These are phyloP conservation scores for Cebuella pygmaea DNA, from an alignment of 2,797 vertebrate genomes.

Conservation along the genomic window DNA sequence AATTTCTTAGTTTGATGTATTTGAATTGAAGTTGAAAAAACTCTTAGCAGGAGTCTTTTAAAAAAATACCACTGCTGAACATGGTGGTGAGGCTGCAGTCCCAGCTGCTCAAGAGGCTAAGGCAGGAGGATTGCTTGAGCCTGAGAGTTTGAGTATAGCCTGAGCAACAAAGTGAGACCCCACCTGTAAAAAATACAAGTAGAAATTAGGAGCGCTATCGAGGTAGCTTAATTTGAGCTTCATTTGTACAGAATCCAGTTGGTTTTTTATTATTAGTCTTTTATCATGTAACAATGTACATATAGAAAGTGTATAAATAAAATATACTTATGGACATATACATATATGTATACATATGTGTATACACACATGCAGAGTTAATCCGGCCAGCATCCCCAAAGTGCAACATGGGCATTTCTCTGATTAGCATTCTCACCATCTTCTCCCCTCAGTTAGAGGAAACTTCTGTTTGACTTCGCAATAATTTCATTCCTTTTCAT, in stretches of 20 bases:
- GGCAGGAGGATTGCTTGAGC: not conserved
- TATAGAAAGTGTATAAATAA: not conserved
- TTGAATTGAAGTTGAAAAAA: slow-evolving; percentile 34
- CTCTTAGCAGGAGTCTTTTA: not conserved
- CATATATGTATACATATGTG: too few relatives aligned
- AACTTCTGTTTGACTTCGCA: not conserved
- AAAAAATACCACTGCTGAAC: not conserved
- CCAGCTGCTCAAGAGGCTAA: not conserved
- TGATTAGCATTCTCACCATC: not conserved
- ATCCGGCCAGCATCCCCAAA: not conserved
- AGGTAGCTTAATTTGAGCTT: not conserved
- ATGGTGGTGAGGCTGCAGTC: not conserved
- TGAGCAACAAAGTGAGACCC: not conserved
- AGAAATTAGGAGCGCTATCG: not conserved
- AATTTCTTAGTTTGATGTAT: not conserved
- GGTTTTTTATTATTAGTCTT: not conserved
- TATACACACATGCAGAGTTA: not conserved
- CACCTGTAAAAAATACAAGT: not conserved
- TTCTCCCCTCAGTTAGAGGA: not conserved
- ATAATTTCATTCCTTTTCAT: not conserved
- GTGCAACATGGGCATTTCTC: not conserved
- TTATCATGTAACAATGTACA: not conserved
- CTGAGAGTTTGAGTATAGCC: not conserved
- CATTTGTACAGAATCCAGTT: not conserved
- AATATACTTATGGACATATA: not conserved